Conservation (phyloP, 2,888 invertebrate species). For the Ashinkailepas kermadecensis region DNA sequence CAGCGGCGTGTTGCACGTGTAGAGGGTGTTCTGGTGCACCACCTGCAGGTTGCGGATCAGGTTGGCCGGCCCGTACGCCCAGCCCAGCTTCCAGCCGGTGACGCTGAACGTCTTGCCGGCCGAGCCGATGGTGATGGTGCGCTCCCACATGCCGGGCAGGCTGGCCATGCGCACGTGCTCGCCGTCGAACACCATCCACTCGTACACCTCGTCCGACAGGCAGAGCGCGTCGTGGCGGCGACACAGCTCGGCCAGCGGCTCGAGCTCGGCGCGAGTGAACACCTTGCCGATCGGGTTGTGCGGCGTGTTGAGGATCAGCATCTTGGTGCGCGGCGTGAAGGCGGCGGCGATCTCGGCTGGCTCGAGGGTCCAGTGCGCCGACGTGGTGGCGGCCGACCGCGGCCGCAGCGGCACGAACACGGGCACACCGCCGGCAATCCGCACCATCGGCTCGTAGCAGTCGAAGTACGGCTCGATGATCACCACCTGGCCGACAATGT, state of each 20-base stretch:
- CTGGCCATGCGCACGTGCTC: constrained; percentile 86
- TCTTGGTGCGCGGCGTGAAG: constrained; percentile 84
- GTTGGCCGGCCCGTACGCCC: constrained; percentile 83
- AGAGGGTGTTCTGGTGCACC: constrained; percentile 90
- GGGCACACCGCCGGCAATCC: constrained; percentile 74
- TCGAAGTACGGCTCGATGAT: constrained; percentile 98
- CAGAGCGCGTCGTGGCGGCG: constrained; percentile 87
- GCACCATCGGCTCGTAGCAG: constrained; percentile 93
- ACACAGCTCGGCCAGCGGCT: constrained; percentile 75
- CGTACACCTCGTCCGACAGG: constrained; percentile 95
- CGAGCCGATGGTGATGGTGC: constrained; percentile 92
- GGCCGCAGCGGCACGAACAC: constrained; percentile 72
- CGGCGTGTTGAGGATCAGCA: constrained; percentile 92
- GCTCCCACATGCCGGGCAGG: constrained; percentile 94
- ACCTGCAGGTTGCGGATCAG: constrained; percentile 68
- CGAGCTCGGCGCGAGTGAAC: constrained; percentile 59
- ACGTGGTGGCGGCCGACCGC: constrained; percentile 63
- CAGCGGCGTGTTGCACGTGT: constrained; percentile 80
- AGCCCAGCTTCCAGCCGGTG: constrained; percentile 95
- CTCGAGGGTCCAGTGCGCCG: constrained; percentile 85
- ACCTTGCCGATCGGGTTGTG: constrained; percentile 97
- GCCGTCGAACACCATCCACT: constrained; percentile 83
- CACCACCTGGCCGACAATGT: constrained; percentile 61
- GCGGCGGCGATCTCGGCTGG: constrained; percentile 65
- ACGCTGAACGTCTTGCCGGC: constrained; percentile 97